Conservation (phyloP, 2,888 invertebrate species). For the Andrena minutula region DNA sequence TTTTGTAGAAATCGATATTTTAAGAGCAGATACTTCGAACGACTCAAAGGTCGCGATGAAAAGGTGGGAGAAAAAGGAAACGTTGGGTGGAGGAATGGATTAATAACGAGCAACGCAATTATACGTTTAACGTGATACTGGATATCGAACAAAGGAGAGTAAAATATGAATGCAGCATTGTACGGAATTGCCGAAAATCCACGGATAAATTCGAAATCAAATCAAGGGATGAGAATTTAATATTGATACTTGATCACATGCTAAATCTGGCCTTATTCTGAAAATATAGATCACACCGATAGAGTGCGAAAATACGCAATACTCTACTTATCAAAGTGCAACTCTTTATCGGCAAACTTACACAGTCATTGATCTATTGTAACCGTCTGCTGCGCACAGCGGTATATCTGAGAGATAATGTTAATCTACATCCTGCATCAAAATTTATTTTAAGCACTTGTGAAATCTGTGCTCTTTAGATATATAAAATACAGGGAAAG, state of each 20-base stretch:
- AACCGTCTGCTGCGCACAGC: conserved; percentile 19
- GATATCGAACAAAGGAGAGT: no score
- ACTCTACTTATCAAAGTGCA: not conserved
- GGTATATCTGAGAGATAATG: conserved; percentile 7
- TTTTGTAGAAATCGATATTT: conserved; percentile 64
- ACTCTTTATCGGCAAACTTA: conserved; percentile 3
- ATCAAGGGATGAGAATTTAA: not conserved
- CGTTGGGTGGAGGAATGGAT: conserved; percentile 2
- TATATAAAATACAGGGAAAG: not conserved
- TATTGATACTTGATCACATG: not conserved
- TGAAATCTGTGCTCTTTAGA: not conserved
- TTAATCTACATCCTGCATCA: not conserved
- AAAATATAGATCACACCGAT: conserved; percentile 3
- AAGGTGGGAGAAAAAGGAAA: not conserved
- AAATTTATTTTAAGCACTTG: not conserved
- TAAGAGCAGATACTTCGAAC: conserved; percentile 52
- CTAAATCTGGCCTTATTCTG: conserved; percentile 3
- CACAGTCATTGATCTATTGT: not conserved
- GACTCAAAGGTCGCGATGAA: conserved; percentile 45
- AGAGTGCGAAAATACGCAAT: conserved; percentile 6
- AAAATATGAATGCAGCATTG: not conserved
- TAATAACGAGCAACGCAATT: conserved; percentile 25
- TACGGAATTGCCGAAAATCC: not conserved
- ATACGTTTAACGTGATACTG: not conserved
- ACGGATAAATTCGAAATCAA: not conserved